phyloP scores from a whole-genome alignment of 2,113 vertebrate species.

The Brachypodius melanocephalos region DNA sequence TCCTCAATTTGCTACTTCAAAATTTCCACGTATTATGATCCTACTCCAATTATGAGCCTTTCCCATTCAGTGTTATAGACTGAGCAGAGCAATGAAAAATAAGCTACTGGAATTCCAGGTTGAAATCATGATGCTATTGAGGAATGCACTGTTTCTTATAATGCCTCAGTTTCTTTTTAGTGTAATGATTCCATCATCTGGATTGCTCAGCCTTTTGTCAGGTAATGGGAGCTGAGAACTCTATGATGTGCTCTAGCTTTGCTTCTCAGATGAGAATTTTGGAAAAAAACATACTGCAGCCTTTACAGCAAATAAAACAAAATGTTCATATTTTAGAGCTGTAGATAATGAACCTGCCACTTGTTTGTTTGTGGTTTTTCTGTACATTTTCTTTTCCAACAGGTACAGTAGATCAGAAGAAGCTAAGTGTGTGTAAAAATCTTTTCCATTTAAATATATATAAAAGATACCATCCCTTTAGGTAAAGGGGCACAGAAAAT shows the following conservation, averaged over 20 bases:
- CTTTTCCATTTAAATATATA: neutral
- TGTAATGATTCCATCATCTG: neutral
- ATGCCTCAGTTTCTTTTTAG: neutral
- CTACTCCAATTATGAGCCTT: neutral
- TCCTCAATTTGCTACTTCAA: neutral
- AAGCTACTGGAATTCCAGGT: neutral
- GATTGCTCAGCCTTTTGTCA: neutral
- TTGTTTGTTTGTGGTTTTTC: neutral
- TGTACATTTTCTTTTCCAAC: neutral
- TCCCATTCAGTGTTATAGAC: neutral
- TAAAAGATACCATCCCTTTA: neutral
- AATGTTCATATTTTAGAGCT: neutral
- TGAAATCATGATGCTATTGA: neutral
- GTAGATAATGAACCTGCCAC: neutral
- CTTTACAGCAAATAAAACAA: neutral
- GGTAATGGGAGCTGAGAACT: neutral
- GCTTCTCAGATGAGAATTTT: neutral
- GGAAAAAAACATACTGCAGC: neutral
- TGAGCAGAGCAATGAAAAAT: neutral
- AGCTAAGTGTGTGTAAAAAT: neutral
- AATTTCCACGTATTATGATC: slow-evolving; percentile 34
- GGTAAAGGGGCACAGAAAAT: neutral
- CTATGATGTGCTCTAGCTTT: neutral
- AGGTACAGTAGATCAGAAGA: neutral
- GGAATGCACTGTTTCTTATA: slow-evolving; percentile 18